Evolutionary conservation across 2,113 vertebrate species (phyloP), one percentile per base, ranked within the genome.

Genomic region (Danio rerio): DNA sequence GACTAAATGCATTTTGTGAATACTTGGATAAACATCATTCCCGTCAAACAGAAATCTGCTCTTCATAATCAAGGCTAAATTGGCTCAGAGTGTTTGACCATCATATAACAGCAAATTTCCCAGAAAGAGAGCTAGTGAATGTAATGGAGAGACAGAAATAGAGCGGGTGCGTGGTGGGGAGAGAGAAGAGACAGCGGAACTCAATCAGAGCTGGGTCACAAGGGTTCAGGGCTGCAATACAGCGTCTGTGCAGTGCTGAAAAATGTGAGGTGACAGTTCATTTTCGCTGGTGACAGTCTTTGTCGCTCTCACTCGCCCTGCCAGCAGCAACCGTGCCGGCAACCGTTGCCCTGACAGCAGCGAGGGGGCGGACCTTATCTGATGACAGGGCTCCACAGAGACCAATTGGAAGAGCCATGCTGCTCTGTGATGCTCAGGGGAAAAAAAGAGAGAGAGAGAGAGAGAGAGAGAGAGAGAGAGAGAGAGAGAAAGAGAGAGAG

Each of bases 191-290:
- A 94, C 94, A 94, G 93, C 93, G 92, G 95, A 96, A 96, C 95
- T 96, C 95, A 96, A 96, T 96, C 95, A 96, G 94, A 91, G 92
- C 90, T 83, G 87, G 94, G 95, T 94, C 94, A 92, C 91, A 89
- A 76, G 91, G 84, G 95, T 95, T 95, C 94, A 95, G 94, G 93
- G 93, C 92, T 71, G 92, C 94, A 94, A 94, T 96, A 92, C 95
- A 94, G 85, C 84, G 91, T 93, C 91, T 59, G 79, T 90, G 65
- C 52, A 89, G 93, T 90, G 90, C 91, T 96, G 95, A 95, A 93
- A 96, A 95, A 96, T 94, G 93, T 92, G 94, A 95, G 95, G 95
- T 93, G 95, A 95, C 95, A 96, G 95, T 96, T 96, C 95, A 95
- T 96, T 95, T 94, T 94, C 80, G 94, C 93, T 92, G 91, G 90